Evolutionary conservation across 53 echinoderm and acorn worm genomes (phyloP), one percentile per base, ranked within the genome.

Genomic region (Apostichopus leukothele): DNA sequence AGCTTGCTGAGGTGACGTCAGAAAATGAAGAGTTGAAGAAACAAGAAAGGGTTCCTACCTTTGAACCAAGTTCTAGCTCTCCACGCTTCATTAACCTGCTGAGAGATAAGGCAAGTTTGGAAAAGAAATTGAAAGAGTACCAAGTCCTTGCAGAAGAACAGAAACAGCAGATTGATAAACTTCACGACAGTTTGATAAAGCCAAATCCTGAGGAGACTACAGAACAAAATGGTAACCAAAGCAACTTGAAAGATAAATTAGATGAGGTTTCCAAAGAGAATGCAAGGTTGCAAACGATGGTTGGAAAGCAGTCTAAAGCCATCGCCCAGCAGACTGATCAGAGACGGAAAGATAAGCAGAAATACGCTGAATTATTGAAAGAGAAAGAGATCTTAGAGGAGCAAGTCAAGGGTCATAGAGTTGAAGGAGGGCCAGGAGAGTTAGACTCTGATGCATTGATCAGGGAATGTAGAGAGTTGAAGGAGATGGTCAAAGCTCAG

Each of bases 1-100:
- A 97, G 98, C 91, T 97, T 63, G 93, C 98, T 6, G 90, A 93
- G 53, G 87, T 95, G 78, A 95, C 91, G 6, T 94, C 95, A 84
- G 90, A 90, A 75, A 97, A 95, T 79, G 95, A 95, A 27, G 86
- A 91, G 13, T 86, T 95, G 52, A 92, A 96, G 19, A 80, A 83
- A 9, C 89, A 88, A 57, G 86, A 87, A 14, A 84, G 53, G 12
- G 53, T 75, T 4, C 88, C 88, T 16, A 87, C 75, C 52, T 87
- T 87, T 75, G 75, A 87, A 20, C 85, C 85, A 39, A 76, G 22
- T 20, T 75, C 68, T 50, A 88, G n/a, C 73, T 52, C 88, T 21
- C 88, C 75, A 51, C 89, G 94, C 74, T 94, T 85, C 67, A 87
- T 93, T 23, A 89, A 93, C 50, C 80, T 94, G 4, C 75, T 94